These are phyloP conservation scores for Boloria selene DNA, from an alignment of 2,888 invertebrate genomes.

Conservation along the genomic window DNA sequence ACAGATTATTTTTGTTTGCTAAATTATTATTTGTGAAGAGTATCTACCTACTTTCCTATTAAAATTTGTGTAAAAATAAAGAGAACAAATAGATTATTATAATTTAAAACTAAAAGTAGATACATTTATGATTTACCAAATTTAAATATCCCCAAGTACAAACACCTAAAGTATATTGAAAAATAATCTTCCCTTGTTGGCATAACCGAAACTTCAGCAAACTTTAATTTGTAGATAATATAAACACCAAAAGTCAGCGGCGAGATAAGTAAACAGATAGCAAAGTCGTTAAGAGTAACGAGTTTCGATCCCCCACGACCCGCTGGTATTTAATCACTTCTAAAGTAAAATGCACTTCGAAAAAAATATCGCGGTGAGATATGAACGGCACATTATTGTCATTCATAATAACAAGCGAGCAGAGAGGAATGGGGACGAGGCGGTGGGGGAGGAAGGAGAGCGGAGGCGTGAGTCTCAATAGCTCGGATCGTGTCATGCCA, in stretches of 20 bases:
- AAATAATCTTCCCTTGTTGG: conserved; percentile 48
- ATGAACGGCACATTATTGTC: conserved; percentile 76
- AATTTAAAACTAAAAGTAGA: not conserved
- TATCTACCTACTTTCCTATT: no score
- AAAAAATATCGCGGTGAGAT: conserved; percentile 71
- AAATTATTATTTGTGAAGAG: no score
- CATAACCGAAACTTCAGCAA: conserved; percentile 66
- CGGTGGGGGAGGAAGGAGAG: conserved; percentile 43
- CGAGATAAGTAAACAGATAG: conserved; percentile 65
- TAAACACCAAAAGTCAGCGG: conserved; percentile 70
- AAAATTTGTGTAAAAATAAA: no score
- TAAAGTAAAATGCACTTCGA: conserved; percentile 66
- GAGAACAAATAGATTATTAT: no score
- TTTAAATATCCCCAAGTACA: conserved; percentile 18
- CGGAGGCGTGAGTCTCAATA: conserved; percentile 58
- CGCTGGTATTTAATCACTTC: conserved; percentile 77
- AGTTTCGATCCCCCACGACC: conserved; percentile 68
- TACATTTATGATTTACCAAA: not conserved
- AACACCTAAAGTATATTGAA: conserved; percentile 35
- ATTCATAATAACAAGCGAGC: conserved; percentile 74
- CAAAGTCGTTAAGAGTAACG: conserved; percentile 64
- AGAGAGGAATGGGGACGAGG: conserved; percentile 47
- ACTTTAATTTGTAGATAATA: conserved; percentile 75
- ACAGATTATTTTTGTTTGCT: no score
- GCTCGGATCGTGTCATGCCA: conserved; percentile 66